Percentiles rank a stretch among this genome's conserved stretches.
phyloP scores from a whole-genome alignment of 2,797 vertebrate genomes.

The Amblyraja radiata region DNA sequence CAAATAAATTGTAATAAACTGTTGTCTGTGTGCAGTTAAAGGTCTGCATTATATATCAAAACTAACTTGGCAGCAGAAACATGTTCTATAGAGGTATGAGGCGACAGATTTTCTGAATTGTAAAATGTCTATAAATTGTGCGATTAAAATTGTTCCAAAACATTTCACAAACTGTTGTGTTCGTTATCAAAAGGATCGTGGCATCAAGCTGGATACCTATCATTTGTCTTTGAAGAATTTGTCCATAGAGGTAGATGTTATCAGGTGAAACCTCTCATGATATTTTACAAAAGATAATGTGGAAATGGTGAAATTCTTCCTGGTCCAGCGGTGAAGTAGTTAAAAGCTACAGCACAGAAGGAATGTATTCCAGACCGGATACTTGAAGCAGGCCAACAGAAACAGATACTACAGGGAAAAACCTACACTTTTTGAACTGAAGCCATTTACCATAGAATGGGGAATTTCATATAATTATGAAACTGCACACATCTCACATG shows the following conservation, averaged over 20 bases:
- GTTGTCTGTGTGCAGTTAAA: background rate
- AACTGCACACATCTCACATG: conserved; percentile 37
- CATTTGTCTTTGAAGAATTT: background rate
- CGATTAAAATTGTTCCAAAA: background rate
- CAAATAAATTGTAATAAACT: background rate
- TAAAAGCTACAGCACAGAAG: conserved; percentile 16
- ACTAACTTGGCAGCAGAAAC: background rate
- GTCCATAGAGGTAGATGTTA: background rate
- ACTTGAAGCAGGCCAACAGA: conserved; percentile 30
- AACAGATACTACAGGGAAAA: conserved; percentile 35
- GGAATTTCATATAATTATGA: conserved; percentile 38
- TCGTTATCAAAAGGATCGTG: background rate
- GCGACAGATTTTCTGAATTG: background rate
- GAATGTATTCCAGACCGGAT: background rate
- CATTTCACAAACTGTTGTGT: background rate
- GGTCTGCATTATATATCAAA: background rate
- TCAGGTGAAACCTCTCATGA: background rate
- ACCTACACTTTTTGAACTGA: conserved; percentile 29
- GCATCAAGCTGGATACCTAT: background rate
- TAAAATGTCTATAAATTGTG: background rate
- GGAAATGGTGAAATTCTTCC: background rate
- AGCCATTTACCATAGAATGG: conserved; percentile 33
- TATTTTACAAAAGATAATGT: background rate
- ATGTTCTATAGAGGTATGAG: background rate
- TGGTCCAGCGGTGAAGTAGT: conserved; percentile 18